phyloP scores from a whole-genome alignment of 2,113 vertebrate species.

The Datnioides undecimradiatus region DNA sequence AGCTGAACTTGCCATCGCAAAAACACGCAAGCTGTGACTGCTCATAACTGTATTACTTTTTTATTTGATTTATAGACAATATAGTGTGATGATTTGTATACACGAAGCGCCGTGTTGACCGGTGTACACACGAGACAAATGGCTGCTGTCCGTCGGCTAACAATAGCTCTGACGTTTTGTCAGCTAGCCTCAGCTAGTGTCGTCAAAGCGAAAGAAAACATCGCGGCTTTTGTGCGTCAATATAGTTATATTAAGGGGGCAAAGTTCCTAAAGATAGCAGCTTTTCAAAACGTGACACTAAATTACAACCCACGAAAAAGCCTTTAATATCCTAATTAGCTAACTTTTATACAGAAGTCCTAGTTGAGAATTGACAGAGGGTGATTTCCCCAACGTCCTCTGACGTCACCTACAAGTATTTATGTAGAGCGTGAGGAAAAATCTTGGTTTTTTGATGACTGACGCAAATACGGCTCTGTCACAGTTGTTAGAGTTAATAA shows the following conservation, averaged over 20 bases:
- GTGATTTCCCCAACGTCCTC: not conserved
- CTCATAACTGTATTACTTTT: not conserved
- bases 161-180: not conserved
- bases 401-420: not conserved
- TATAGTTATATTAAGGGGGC: too few species aligned
- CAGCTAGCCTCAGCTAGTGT: not conserved
- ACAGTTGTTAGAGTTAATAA: not conserved
- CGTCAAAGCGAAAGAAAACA: too few species aligned
- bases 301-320: not conserved
- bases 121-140: not conserved
- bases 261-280: too few species aligned
- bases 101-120: not conserved
- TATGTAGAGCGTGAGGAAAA: fast-evolving
- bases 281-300: not conserved
- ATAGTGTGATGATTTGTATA: fast-evolving
- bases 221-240: too few species aligned
- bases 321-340: not conserved
- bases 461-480: not conserved
- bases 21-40: fast-evolving
- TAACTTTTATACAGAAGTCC: not conserved
- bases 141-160: not conserved
- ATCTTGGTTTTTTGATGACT: not conserved
- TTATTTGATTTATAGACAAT: not conserved
- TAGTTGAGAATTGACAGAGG: not conserved
- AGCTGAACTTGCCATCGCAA: not conserved